Conservation (phyloP, 2,888 invertebrate genomes). For the Drosophila hawaiiensis region DNA sequence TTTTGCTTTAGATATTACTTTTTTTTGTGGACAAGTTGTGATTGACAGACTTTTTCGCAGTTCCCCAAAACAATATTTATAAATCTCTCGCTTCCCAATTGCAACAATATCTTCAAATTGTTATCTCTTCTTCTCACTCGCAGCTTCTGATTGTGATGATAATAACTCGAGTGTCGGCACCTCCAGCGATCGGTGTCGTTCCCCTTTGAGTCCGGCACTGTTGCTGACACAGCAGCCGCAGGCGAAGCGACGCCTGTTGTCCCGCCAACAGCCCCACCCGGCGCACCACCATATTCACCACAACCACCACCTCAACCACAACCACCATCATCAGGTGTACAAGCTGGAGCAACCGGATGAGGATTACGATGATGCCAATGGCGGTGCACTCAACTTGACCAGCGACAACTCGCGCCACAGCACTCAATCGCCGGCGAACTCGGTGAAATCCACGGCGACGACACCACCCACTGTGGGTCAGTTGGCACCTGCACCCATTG, state of each 20-base stretch:
- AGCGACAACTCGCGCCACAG: slow-evolving; percentile 84
- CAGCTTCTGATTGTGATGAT: slow-evolving; percentile 85
- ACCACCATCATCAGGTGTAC: slow-evolving; percentile 57
- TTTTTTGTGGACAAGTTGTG: neutral
- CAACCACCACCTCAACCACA: slow-evolving; percentile 42
- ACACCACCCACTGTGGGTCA: slow-evolving; percentile 48
- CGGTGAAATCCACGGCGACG: slow-evolving; percentile 59
- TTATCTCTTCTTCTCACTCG: slow-evolving; percentile 12
- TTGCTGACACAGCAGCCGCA: slow-evolving; percentile 62
- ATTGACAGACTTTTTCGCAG: rapidly evolving
- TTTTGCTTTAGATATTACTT: neutral
- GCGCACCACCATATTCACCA: slow-evolving; percentile 65
- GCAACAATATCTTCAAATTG: slow-evolving; percentile 9
- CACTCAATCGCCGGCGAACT: slow-evolving; percentile 78
- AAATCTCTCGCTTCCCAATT: neutral
- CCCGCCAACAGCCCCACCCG: slow-evolving; percentile 66
- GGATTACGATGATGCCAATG: slow-evolving; percentile 80
- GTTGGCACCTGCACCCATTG: slow-evolving; percentile 14
- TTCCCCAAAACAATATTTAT: neutral
- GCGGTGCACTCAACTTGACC: slow-evolving; percentile 83
- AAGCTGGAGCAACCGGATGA: slow-evolving; percentile 67
- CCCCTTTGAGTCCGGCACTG: slow-evolving; percentile 81
- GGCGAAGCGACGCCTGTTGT: slow-evolving; percentile 69
- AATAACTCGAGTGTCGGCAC: slow-evolving; percentile 84
- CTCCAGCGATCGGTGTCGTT: slow-evolving; percentile 84